Conservation (phyloP, 1,140 invertebrate species). For the Triops longicaudatus region DNA sequence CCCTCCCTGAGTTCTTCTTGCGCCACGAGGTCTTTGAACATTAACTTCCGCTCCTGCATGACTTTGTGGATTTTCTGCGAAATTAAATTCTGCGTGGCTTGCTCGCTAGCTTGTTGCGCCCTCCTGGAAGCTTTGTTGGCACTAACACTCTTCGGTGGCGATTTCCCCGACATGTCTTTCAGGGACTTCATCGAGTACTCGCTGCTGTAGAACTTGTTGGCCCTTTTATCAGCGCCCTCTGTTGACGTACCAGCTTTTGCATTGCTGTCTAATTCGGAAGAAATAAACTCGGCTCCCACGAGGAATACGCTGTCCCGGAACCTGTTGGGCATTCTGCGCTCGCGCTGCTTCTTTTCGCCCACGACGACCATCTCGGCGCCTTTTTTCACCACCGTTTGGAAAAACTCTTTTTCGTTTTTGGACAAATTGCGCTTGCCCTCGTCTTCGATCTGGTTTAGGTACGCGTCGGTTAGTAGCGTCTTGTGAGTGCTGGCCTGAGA, state of each 20-base stretch:
- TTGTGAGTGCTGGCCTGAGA: neutral
- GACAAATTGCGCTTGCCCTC: neutral
- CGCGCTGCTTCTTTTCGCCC: neutral
- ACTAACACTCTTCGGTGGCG: neutral
- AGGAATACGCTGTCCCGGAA: neutral
- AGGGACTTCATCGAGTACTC: neutral
- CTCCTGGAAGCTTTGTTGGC: neutral
- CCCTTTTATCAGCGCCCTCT: neutral
- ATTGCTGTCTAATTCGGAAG: neutral
- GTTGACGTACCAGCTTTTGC: too few species aligned
- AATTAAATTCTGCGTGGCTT: neutral
- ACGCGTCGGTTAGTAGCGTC: neutral
- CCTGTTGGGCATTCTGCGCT: neutral
- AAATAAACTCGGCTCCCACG: neutral
- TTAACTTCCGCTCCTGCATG: neutral
- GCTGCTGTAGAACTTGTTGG: neutral
- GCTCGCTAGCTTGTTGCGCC: neutral
- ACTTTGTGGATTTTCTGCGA: slow-evolving; percentile 21
- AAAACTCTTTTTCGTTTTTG: neutral
- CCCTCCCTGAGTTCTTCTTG: slow-evolving; percentile 13
- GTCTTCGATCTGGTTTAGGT: slow-evolving; percentile 1
- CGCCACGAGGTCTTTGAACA: neutral
- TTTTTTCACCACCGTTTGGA: neutral
- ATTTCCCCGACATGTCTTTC: slow-evolving; percentile 2
- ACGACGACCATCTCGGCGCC: neutral